Percentiles rank a stretch among this genome's conserved stretches.
These are phyloP conservation scores for Caenorhabditis uteleia DNA, from an alignment of 2,888 invertebrate genomes.

Conservation along the genomic window DNA sequence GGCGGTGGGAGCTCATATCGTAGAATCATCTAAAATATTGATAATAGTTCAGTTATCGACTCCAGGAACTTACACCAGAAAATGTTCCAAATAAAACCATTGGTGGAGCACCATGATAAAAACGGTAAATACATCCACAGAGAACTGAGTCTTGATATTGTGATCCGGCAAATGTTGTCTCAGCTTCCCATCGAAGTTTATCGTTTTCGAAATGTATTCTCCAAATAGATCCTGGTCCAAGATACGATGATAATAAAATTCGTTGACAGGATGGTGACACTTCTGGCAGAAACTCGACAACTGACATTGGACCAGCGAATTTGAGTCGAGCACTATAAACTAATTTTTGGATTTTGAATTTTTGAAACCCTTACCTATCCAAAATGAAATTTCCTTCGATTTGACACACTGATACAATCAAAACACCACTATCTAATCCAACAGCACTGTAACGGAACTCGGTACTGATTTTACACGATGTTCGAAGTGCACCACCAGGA, in stretches of 20 bases:
- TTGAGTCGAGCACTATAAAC: conserved; percentile 32
- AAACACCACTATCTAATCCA: conserved; percentile 37
- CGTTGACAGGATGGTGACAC: conserved; percentile 16
- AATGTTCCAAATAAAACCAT: conserved; percentile 22
- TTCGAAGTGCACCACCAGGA: conserved; percentile 25
- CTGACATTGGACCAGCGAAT: conserved; percentile 26
- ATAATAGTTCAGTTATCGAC: neutral
- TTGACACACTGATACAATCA: conserved; percentile 27
- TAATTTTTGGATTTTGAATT: too few species aligned
- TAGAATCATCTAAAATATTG: conserved; percentile 10
- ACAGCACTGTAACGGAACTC: conserved; percentile 28
- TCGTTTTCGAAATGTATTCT: conserved; percentile 23
- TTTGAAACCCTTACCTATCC: conserved; percentile 15
- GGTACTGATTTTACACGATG: conserved; percentile 20
- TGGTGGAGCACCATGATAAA: conserved; percentile 28
- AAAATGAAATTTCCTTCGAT: conserved; percentile 37
- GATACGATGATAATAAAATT: conserved; percentile 32
- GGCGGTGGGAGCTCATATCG: conserved; percentile 30
- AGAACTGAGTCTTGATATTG: conserved; percentile 35
- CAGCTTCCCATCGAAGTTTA: conserved; percentile 25
- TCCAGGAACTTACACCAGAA: conserved; percentile 13
- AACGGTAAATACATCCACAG: conserved; percentile 31
- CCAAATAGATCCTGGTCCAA: conserved; percentile 39
- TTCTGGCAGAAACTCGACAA: conserved; percentile 36
- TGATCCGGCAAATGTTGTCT: conserved; percentile 17